Evolutionary conservation across 2,888 invertebrate species (phyloP), one percentile per base, ranked within the genome.

Genomic region (Drosophila recens): DNA sequence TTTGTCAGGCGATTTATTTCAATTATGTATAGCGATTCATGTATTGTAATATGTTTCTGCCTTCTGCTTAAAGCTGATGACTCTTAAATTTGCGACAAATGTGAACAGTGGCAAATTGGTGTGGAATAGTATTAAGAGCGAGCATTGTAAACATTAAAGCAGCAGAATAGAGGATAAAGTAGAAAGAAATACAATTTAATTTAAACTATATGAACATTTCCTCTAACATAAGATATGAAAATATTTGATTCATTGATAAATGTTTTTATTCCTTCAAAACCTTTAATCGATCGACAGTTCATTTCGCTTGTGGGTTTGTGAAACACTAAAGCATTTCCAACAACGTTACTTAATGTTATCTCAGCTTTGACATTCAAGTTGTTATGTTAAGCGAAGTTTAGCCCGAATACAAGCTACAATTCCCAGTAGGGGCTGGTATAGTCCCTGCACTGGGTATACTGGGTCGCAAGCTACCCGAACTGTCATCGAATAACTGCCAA

Each of bases 1-100:
- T 84, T 90, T 87, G 90, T 84, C 82, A 79, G 66, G 66, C 87
- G 82, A 90, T 87, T 87, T 89, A 89, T 87, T 87, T 90, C 90
- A 90, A 89, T 90, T 90, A 84, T 78, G 56, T 66, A 59, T 51
- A 46, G 23, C 53, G 40, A 62, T 69, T 79, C 65, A 62, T 43
- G 61, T 53, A 62, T 64, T 73, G 62, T 73, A 67, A 62, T 67
- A 67, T 54, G 38, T 45, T 45, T 59, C 48, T 51, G 42, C 10
- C 30, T 30, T 13, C 4, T n/a, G 64, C 62, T 65, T 67, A 17
- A 46, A 57, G 59, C 27, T 30, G 53, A 54, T 46, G 15, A 13
- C 49, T 9, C 43, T 53, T 52, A n/a, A 34, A 11, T n/a, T n/a
- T 30, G 58, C 13, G 40, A 42, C 33, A 36, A 57, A 46, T 57